Conservation (phyloP, 2,888 invertebrate species). For the Clepsis dumicolana region DNA sequence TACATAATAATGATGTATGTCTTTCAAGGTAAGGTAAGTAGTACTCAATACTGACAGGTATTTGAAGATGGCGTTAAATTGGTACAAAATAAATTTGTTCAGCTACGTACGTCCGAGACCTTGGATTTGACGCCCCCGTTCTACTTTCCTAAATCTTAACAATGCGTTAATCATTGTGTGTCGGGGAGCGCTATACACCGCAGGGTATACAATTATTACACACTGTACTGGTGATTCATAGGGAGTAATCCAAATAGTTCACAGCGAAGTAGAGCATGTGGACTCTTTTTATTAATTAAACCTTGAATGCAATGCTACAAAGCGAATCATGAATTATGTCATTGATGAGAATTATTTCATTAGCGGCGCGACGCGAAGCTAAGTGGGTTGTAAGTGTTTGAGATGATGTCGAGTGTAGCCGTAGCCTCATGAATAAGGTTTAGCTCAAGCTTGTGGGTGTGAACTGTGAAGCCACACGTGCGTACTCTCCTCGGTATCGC, state of each 20-base stretch:
- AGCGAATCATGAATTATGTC: constrained; percentile 40
- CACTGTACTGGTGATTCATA: constrained; percentile 21
- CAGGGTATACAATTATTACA: constrained; percentile 21
- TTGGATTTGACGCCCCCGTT: constrained; percentile 80
- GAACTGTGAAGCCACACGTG: constrained; percentile 45
- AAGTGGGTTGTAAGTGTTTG: constrained; percentile 39
- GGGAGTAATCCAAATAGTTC: constrained; percentile 16
- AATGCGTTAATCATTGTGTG: constrained; percentile 76
- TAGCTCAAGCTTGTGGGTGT: constrained; percentile 40
- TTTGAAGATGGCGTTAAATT: constrained; percentile 61
- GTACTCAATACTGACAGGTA: constrained; percentile 49
- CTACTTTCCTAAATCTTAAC: constrained; percentile 81
- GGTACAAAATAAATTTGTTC: constrained; percentile 74
- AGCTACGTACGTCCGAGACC: constrained; percentile 73
- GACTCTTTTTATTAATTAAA: constrained; percentile 37
- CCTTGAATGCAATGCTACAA: constrained; percentile 30
- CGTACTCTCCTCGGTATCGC: constrained; percentile 46
- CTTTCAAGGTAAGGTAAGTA: constrained; percentile 65
- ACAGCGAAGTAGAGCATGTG: constrained; percentile 29
- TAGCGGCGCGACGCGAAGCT: constrained; percentile 11
- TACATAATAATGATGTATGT: constrained; percentile 54
- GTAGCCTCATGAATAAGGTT: constrained; percentile 31
- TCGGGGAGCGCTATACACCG: constrained; percentile 52
- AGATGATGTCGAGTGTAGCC: constrained; percentile 31
- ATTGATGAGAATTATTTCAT: constrained; percentile 38